Evolutionary conservation across 2,888 invertebrate species (phyloP), one percentile per base, ranked within the genome.

Genomic region (Drosophila meridionalis): DNA sequence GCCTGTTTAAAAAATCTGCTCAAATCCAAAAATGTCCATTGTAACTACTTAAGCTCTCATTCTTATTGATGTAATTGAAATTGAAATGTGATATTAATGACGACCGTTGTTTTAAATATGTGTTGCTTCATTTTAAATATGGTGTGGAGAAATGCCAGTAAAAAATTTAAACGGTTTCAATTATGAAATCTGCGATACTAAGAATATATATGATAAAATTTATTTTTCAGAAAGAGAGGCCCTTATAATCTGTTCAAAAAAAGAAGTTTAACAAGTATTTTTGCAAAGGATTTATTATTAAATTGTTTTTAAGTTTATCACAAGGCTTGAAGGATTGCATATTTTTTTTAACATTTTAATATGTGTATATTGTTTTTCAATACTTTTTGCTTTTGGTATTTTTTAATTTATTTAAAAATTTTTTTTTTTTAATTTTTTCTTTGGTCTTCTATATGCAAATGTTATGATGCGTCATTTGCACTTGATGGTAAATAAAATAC

Each of bases 161-260:
- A 20, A 0, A 20, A 20, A 20, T 20, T 20, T 20, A 20, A 20
- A 20, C 20, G 20, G 20, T 20, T 32, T 32, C 6, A 32, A 32
- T 32, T 32, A 3, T 6, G 6, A 32, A 32, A 32, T 32, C 32
- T 32, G 6, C 32, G 6, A 32, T 32, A 5, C 32, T 32, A 32
- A 6, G 32, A 36, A 36, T 11, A 36, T 34, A 2, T 7, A 7
- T 34, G 36, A 36, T 9, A 36, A 36, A 9, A 7, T 34, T 34
- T 7, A 12, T 43, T 20, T 73, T 82, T 76, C 76, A 30, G n/a
- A 77, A 85, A 87, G 71, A 74, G 75, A 88, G 90, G 83, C 82
- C 89, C 82, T 88, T 84, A 80, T 72, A 89, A 89, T 78, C 83
- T 87, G 78, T 78, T 80, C 73, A 77, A 80, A 83, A 76, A 83